These are phyloP conservation scores for Aphelenchoides avenae DNA, from an alignment of 1,140 invertebrate genomes.

Conservation along the genomic window DNA sequence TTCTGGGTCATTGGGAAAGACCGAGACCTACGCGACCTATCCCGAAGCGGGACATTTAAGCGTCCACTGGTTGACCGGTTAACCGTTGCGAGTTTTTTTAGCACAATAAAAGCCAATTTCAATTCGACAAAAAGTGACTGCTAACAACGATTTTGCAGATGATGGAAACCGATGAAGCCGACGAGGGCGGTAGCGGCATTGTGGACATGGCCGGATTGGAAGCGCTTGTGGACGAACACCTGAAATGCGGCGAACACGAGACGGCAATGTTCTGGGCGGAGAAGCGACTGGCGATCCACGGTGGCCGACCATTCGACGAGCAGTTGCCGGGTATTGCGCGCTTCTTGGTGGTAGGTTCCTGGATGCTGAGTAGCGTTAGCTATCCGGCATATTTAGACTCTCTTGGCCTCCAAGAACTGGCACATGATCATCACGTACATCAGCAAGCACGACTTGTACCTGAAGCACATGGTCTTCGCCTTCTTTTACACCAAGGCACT, in stretches of 20 bases:
- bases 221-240: conserved; percentile 29
- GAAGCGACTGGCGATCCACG: conserved; percentile 32
- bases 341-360: conserved; percentile 29
- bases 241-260: conserved; percentile 39
- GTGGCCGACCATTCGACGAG: conserved; percentile 19
- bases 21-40: no score
- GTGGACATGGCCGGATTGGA: conserved; percentile 22
- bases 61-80: no score
- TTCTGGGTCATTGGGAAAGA: no score
- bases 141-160: no score
- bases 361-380: conserved; percentile 1
- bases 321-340: conserved; percentile 38
- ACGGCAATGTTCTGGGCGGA: conserved; percentile 42
- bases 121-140: no score
- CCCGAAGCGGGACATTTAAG: no score
- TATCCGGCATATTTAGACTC: conserved; percentile 19
- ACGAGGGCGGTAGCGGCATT: conserved; percentile 2
- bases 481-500: conserved; percentile 41
- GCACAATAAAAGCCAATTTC: no score
- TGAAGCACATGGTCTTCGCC: conserved; percentile 36
- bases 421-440: conserved; percentile 41
- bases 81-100: no score
- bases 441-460: conserved; percentile 27
- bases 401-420: conserved; percentile 38
- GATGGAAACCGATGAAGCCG: no score